Evolutionary conservation across 2,797 vertebrate species (phyloP).

Genomic region (Gorsachius magnificus): DNA sequence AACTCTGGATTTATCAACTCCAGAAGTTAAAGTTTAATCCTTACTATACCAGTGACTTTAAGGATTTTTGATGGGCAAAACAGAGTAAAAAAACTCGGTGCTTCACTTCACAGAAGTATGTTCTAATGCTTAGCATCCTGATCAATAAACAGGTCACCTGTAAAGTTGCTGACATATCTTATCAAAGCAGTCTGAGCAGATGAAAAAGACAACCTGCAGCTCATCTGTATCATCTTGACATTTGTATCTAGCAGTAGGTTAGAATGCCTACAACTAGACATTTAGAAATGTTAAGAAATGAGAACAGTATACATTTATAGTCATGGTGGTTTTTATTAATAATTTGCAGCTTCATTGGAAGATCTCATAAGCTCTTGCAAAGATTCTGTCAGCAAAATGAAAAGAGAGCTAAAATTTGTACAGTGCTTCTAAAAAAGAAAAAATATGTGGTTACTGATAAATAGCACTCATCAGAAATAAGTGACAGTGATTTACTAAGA

Average conservation of each 20-base stretch:
- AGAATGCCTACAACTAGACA: neutral
- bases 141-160: conserved; percentile 15
- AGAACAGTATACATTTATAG: neutral
- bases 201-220: neutral
- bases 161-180: neutral
- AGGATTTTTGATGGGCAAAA: neutral
- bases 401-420: neutral
- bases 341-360: neutral
- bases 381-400: neutral
- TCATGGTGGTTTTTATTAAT: neutral
- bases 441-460: neutral
- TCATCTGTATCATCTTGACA: neutral
- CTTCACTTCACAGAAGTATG: neutral
- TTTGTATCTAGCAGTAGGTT: neutral
- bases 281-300: neutral
- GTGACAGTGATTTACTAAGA: neutral
- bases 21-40: neutral
- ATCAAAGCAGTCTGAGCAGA: neutral
- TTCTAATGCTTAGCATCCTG: neutral
- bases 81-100: neutral
- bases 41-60: neutral
- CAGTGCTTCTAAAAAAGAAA: neutral
- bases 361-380: neutral
- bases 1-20: neutral
- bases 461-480: neutral